These are phyloP conservation scores for Apoderus coryli DNA, from an alignment of 2,888 invertebrate species.

Conservation along the genomic window DNA sequence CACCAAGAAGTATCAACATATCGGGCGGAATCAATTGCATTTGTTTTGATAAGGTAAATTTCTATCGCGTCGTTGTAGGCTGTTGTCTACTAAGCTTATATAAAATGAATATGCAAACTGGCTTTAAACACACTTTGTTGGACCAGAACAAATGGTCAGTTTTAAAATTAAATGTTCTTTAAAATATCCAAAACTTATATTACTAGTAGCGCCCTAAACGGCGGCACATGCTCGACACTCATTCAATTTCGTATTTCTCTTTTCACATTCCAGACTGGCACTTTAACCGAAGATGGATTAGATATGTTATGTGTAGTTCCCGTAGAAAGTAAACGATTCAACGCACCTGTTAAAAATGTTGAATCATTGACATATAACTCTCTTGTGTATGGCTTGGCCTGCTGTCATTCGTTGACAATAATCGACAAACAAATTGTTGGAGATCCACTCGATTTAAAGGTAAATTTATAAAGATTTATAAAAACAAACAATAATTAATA, in stretches of 20 bases:
- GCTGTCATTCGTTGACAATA: constrained; percentile 85
- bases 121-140: too few relatives aligned
- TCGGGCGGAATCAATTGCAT: constrained; percentile 81
- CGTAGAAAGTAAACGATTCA: constrained; percentile 34
- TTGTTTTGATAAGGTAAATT: constrained; percentile 76
- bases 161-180: too few relatives aligned
- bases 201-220: too few relatives aligned
- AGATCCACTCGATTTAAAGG: constrained; percentile 88
- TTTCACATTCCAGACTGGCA: constrained; percentile 61
- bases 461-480: too few relatives aligned
- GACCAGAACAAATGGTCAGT: too few relatives aligned
- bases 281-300: constrained; percentile 88
- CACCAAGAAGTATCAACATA: constrained; percentile 85
- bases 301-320: constrained; percentile 90
- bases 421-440: constrained; percentile 79
- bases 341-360: constrained; percentile 34
- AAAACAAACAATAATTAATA: neutral
- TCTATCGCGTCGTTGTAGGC: too few relatives aligned
- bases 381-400: constrained; percentile 60
- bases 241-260: constrained; percentile 6
- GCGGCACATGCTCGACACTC: too few relatives aligned
- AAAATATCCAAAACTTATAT: too few relatives aligned
- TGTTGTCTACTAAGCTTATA: too few relatives aligned
- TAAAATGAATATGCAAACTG: too few relatives aligned
- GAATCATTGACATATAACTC: constrained; percentile 33